These are phyloP conservation scores for Labrus mixtus DNA, from an alignment of 2,113 vertebrate species.

Conservation along the genomic window DNA sequence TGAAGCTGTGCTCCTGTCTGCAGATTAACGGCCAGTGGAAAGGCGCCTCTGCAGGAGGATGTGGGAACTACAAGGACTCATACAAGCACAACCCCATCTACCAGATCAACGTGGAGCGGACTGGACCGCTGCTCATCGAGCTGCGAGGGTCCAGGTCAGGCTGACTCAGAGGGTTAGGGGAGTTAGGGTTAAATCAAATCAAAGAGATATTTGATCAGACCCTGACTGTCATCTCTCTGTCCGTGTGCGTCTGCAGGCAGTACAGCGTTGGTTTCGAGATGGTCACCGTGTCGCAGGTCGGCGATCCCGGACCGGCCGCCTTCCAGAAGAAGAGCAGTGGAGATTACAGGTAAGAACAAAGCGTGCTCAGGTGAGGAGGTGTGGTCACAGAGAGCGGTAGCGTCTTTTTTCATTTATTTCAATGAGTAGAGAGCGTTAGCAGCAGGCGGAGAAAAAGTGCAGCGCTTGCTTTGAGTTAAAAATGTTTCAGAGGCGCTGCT, in stretches of 20 bases:
- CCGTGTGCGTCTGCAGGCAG: constrained; percentile 67
- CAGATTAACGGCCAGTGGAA: constrained; percentile 98
- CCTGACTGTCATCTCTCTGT: background rate
- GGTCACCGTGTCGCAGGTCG: constrained; percentile 86
- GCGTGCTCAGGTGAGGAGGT: background rate
- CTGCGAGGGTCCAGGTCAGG: constrained; percentile 94
- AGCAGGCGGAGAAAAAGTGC: too few species aligned
- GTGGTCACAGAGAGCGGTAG: background rate
- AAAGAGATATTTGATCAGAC: too few species aligned
- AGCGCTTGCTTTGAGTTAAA: too few species aligned
- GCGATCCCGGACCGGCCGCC: constrained; percentile 86
- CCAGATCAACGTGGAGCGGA: constrained; percentile 92
- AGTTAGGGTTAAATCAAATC: background rate
- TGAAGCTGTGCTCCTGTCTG: background rate
- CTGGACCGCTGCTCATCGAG: constrained; percentile 93
- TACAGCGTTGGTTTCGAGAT: constrained; percentile 97
- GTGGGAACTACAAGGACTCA: constrained; percentile 95
- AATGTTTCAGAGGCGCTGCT: too few species aligned
- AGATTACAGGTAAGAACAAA: constrained; percentile 91
- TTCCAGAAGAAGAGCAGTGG: constrained; percentile 92
- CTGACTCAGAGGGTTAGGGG: background rate
- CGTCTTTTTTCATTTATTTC: too few species aligned
- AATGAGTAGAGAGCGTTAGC: too few species aligned
- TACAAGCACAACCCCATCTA: constrained; percentile 96
- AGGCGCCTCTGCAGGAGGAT: constrained; percentile 92